Base-by-base conservation (phyloP, 92 coral and sea anemone genomes). In the Epizoanthus stellaris region DNA sequence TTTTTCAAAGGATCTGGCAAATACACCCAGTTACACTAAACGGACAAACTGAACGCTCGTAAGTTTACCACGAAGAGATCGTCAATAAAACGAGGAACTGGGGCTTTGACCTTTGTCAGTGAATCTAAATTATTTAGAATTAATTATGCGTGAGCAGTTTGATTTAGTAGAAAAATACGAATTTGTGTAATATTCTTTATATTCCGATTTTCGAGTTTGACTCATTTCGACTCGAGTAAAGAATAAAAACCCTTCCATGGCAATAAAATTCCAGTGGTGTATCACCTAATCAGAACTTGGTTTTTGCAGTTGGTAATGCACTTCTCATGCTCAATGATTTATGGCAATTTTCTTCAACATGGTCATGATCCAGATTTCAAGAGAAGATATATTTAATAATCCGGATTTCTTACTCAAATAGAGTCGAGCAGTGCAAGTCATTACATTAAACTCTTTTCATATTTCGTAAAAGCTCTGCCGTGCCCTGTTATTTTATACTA, bases 1-100 rank as follows among this genome's bases (percentile, higher is more conserved):
- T 40, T 61, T 66, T 42, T 79, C 83, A 79, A 79, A 79, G 83
- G 72, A 73, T 42, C 25, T 8, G 4, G 23, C 30, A 30, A 59
- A 77, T 34, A 47, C 82, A n/a, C 38, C 70, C 57, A 77, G 11
- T 62, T 62, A 23, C 42, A 0, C 72, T 63, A 21, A 47, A 62
- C 23, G 39, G 10, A 79, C 47, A 63, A 79, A 79, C 25, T 62
- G 71, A 13, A 13, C 58, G 47, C 59, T 43, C 72, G 60, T 12
- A 16, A 63, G 38, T 42, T 76, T 17, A 39, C 21, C 67, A 25
- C 30, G 69, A 38, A 25, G 53, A 61, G 83, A 79, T 79, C 61
- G 40, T 58, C 72, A 79, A 62, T 79, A 59, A 79, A 42, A 59
- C 40, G 4, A 77, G 47, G 61, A 62, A 63, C 47, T 62, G 39